These are phyloP conservation scores for Ceratotherium simum DNA, from an alignment of 2,113 vertebrate genomes.

Conservation along the genomic window DNA sequence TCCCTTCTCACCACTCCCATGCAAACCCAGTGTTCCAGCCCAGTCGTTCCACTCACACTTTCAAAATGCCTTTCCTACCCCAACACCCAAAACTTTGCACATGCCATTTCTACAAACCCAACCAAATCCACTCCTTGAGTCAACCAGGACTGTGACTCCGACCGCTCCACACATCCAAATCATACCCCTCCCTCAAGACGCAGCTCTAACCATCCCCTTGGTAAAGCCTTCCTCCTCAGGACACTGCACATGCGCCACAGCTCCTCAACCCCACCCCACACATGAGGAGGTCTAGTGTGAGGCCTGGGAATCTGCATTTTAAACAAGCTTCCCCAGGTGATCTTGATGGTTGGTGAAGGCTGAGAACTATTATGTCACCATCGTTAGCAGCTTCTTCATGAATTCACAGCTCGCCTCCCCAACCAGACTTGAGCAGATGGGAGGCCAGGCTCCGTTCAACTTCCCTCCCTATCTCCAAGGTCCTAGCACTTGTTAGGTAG, in stretches of 20 bases:
- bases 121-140: neutral
- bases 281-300: neutral
- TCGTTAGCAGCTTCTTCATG: neutral
- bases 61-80: neutral
- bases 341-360: neutral
- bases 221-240: neutral
- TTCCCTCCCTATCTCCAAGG: neutral
- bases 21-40: neutral
- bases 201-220: neutral
- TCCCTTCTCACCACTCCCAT: neutral
- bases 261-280: neutral
- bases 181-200: neutral
- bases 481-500: neutral
- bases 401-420: neutral
- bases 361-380: neutral
- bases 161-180: neutral
- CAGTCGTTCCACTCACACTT: neutral
- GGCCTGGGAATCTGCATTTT: neutral
- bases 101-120: neutral
- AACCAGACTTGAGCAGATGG: neutral
- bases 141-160: neutral
- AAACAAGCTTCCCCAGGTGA: neutral
- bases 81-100: neutral
- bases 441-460: neutral
- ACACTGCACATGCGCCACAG: neutral